phyloP scores from a whole-genome alignment of 2,888 invertebrate genomes.

The Cyaniris semiargus region DNA sequence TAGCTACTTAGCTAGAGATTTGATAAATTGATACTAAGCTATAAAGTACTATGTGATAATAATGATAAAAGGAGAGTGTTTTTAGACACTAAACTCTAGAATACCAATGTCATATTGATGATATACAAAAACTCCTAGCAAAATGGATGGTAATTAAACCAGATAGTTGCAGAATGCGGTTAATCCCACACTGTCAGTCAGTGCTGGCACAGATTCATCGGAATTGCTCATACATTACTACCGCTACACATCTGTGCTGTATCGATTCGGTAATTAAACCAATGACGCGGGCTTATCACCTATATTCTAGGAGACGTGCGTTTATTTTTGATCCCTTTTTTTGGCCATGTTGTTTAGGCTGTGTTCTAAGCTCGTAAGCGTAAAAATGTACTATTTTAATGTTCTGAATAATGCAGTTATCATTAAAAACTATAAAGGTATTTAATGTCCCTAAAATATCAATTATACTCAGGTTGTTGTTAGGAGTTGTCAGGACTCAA shows the following conservation, averaged over 20 bases:
- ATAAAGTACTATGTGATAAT: too few relatives aligned
- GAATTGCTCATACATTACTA: slow-evolving; percentile 70
- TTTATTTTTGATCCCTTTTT: neutral
- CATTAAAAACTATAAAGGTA: too few relatives aligned
- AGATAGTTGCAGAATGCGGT: neutral
- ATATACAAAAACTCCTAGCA: neutral
- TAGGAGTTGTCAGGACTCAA: too few relatives aligned
- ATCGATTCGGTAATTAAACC: slow-evolving; percentile 23
- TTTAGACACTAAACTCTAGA: too few relatives aligned
- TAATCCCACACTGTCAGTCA: slow-evolving; percentile 2
- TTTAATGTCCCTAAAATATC: too few relatives aligned
- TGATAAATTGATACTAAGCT: too few relatives aligned
- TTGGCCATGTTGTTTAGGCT: neutral
- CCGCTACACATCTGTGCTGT: slow-evolving; percentile 47
- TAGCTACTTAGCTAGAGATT: too few relatives aligned
- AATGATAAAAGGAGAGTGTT: too few relatives aligned
- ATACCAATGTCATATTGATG: neutral
- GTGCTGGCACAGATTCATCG: slow-evolving; percentile 67
- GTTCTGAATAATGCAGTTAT: too few relatives aligned
- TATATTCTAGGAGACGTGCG: slow-evolving; percentile 49
- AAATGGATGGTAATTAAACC: neutral
- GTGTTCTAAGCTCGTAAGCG: too few relatives aligned
- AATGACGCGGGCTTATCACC: slow-evolving; percentile 51
- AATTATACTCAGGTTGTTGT: too few relatives aligned
- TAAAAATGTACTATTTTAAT: too few relatives aligned